phyloP scores from a whole-genome alignment of 2,797 vertebrate genomes.

The Loris lydekkerianus region DNA sequence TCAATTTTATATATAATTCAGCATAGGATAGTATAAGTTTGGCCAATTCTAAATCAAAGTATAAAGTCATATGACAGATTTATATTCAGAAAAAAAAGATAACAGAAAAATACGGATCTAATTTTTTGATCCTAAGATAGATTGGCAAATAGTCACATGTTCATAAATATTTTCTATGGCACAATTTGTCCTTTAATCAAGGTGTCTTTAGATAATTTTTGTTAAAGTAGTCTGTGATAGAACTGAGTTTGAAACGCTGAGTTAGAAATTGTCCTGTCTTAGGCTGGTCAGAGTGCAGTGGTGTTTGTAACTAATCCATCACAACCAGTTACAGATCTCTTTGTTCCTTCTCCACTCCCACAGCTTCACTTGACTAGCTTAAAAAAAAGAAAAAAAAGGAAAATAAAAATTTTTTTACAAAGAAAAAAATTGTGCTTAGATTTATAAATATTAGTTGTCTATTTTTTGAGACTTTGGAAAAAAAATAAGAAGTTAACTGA shows the following conservation, averaged over 20 bases:
- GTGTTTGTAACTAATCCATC: too few relatives aligned
- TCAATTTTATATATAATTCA: not conserved
- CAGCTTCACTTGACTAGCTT: too few relatives aligned
- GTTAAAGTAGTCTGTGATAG: slow-evolving; percentile 22
- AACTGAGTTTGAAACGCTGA: slow-evolving; percentile 60
- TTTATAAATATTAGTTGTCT: too few relatives aligned
- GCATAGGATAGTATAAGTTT: not conserved
- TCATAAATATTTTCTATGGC: slow-evolving; percentile 72
- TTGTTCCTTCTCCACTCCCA: too few relatives aligned
- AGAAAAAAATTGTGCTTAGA: not conserved
- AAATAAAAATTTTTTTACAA: too few relatives aligned
- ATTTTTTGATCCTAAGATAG: slow-evolving; percentile 44
- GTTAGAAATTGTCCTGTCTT: slow-evolving; percentile 41
- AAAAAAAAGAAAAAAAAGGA: too few relatives aligned
- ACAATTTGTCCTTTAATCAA: slow-evolving; percentile 59
- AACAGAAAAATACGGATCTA: slow-evolving; percentile 24
- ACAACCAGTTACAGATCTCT: too few relatives aligned
- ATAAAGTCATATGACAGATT: slow-evolving; percentile 19
- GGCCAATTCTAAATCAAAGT: not conserved
- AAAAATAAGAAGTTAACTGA: too few relatives aligned
- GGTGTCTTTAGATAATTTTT: slow-evolving; percentile 67
- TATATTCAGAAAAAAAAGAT: slow-evolving; percentile 45
- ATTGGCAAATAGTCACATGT: slow-evolving; percentile 41
- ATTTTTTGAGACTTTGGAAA: too few relatives aligned
- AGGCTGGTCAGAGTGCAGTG: too few relatives aligned